Conservation (phyloP, 1,140 invertebrate species). For the Anthonomus grandis region DNA sequence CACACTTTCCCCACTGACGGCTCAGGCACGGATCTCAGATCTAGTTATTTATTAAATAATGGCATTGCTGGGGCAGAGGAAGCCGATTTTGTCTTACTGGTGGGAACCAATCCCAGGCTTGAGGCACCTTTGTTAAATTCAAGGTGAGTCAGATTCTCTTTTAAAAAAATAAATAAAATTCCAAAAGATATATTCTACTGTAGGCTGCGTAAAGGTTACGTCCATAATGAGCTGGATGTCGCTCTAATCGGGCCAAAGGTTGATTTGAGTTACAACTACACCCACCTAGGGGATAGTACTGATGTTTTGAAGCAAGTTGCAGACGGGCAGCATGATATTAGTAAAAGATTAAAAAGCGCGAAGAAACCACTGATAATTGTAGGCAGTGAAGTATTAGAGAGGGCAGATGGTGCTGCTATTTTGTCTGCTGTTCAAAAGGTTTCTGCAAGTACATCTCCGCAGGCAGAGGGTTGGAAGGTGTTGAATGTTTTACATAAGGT, state of each 20-base stretch:
- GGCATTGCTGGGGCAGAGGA: constrained; percentile 87
- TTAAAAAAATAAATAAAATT: not conserved
- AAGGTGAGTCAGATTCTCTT: not conserved
- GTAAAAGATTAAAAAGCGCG: constrained; percentile 69
- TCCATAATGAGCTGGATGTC: constrained; percentile 80
- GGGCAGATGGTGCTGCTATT: constrained; percentile 75
- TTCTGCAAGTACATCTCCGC: constrained; percentile 53
- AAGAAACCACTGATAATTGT: constrained; percentile 91
- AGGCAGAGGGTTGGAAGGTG: constrained; percentile 60
- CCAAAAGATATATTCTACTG: not conserved
- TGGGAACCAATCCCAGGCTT: constrained; percentile 96
- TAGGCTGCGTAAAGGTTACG: constrained; percentile 43
- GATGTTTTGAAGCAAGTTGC: constrained; percentile 71
- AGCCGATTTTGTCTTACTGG: constrained; percentile 86
- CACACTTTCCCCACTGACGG: constrained; percentile 81
- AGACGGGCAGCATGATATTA: constrained; percentile 72
- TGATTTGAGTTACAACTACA: constrained; percentile 92
- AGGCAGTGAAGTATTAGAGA: constrained; percentile 78
- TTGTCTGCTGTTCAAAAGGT: constrained; percentile 73
- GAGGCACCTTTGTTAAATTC: constrained; percentile 95
- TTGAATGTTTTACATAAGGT: constrained; percentile 90
- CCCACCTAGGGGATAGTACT: constrained; percentile 81
- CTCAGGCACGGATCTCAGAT: constrained; percentile 83
- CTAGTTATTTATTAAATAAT: constrained; percentile 89
- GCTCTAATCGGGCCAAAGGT: constrained; percentile 87